These are phyloP conservation scores for Anoplopoma fimbria DNA, from an alignment of 2,113 vertebrate genomes.

Conservation along the genomic window DNA sequence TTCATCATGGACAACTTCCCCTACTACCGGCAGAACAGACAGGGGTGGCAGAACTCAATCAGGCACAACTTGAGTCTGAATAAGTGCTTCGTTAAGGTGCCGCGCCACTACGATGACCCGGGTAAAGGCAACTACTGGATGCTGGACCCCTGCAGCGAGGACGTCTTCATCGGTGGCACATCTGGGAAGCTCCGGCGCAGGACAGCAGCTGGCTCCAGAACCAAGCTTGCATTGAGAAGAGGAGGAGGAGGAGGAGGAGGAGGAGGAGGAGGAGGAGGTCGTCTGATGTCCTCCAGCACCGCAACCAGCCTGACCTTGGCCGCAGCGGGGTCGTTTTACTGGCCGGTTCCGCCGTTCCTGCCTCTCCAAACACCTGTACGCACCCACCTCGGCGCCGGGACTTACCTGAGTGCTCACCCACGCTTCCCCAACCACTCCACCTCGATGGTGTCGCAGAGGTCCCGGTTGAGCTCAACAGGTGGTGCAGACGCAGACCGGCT, in stretches of 20 bases:
- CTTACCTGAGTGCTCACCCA: conserved; percentile 64
- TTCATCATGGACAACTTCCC: conserved; percentile 87
- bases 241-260: no score
- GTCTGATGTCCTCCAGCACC: conserved; percentile 64
- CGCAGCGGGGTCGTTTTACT: conserved; percentile 80
- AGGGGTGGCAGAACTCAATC: conserved; percentile 88
- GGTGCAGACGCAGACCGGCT: conserved; percentile 59
- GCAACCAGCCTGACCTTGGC: conserved; percentile 76
- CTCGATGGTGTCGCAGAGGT: conserved; percentile 70
- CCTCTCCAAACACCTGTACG: conserved; percentile 75
- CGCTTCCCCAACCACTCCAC: conserved; percentile 68
- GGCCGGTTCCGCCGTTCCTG: conserved; percentile 82
- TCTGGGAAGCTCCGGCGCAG: conserved; percentile 84
- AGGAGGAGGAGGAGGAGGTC: conserved; percentile 67
- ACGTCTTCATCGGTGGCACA: conserved; percentile 85
- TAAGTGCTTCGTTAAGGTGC: conserved; percentile 88
- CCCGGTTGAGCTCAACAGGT: conserved; percentile 50
- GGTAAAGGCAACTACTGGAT: conserved; percentile 89
- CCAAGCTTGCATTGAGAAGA: conserved; percentile 77
- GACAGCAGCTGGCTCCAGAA: conserved; percentile 59
- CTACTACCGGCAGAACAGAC: conserved; percentile 84
- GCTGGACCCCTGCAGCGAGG: conserved; percentile 87
- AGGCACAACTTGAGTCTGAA: conserved; percentile 87
- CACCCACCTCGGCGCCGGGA: conserved; percentile 53
- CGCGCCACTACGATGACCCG: conserved; percentile 86